Conservation (phyloP, 2,113 vertebrate genomes). For the Prionailurus bengalensis region DNA sequence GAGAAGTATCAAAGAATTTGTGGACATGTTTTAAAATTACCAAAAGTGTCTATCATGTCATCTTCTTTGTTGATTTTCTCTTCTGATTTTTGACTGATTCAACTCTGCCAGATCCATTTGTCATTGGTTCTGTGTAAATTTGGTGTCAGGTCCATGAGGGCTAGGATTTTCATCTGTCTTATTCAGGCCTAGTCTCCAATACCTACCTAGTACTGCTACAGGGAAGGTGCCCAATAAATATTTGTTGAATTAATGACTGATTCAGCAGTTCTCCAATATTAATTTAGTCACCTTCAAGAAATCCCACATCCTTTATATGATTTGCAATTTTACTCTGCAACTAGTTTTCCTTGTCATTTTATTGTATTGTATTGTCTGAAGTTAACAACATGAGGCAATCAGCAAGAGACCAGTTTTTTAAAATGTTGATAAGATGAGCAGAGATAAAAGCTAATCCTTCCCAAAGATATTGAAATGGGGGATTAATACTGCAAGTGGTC, state of each 20-base stretch:
- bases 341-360: slow-evolving; percentile 24
- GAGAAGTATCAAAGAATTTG: not conserved
- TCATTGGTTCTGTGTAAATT: not conserved
- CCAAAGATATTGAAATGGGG: not conserved
- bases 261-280: not conserved
- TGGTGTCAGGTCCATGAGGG: not conserved
- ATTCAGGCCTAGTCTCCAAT: not conserved
- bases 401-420: slow-evolving; percentile 17
- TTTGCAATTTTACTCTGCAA: not conserved
- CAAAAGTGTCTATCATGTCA: not conserved
- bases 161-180: not conserved
- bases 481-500: not conserved
- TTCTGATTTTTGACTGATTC: not conserved
- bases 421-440: not conserved
- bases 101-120: not conserved
- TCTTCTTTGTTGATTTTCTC: not conserved
- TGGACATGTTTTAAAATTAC: not conserved
- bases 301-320: not conserved
- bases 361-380: not conserved
- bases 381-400: slow-evolving; percentile 4
- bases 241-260: not conserved
- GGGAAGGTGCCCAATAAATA: not conserved
- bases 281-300: not conserved
- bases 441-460: not conserved
- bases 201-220: not conserved